These are phyloP conservation scores for Leptodirus hochenwartii DNA, from an alignment of 2,888 invertebrate genomes.

Conservation along the genomic window DNA sequence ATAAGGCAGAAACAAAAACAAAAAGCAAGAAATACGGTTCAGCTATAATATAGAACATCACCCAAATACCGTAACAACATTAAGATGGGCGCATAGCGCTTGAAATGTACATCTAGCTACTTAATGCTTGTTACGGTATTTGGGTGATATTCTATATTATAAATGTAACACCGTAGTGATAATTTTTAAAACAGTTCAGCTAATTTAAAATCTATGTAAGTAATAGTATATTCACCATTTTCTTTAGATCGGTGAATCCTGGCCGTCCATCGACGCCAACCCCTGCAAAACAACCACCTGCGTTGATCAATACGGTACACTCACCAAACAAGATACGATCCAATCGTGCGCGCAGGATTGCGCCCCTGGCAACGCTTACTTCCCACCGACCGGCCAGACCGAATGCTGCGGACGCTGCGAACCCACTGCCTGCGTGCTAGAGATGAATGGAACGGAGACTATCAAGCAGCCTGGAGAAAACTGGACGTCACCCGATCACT, in stretches of 20 bases:
- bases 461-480: conserved; percentile 30
- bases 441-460: conserved; percentile 24
- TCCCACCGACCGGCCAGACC: conserved; percentile 11
- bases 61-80: too few relatives aligned
- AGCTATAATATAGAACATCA: too few relatives aligned
- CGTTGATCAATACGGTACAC: conserved; percentile 25
- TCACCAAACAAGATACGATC: conserved; percentile 33
- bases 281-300: conserved; percentile 38
- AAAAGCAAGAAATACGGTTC: too few relatives aligned
- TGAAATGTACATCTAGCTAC: too few relatives aligned
- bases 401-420: conserved; percentile 47
- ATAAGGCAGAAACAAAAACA: too few relatives aligned
- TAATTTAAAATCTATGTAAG: too few relatives aligned
- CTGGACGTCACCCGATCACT: conserved; percentile 44
- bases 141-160: too few relatives aligned
- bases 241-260: conserved; percentile 32
- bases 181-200: too few relatives aligned
- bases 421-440: conserved; percentile 39
- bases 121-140: too few relatives aligned
- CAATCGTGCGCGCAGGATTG: conserved; percentile 35
- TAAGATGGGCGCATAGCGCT: too few relatives aligned
- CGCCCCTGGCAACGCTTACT: conserved; percentile 18
- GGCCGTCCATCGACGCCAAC: conserved; percentile 34
- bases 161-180: too few relatives aligned
- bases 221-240: too few relatives aligned